Evolutionary conservation across 2,113 vertebrate species (phyloP), one percentile per base, ranked within the genome.

Genomic region (Mesocricetus auratus): DNA sequence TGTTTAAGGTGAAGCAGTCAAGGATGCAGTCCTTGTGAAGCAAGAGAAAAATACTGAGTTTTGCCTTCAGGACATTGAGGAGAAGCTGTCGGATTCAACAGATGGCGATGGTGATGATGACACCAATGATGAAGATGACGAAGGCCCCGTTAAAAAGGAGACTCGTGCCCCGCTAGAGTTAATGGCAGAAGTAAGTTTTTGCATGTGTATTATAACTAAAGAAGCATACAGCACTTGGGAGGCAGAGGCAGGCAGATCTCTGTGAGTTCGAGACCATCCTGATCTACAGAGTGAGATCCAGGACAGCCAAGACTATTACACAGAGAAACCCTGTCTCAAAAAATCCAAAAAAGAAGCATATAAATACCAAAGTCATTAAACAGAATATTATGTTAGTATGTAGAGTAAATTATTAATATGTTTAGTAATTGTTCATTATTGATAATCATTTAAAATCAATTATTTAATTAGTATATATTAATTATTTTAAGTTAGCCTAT

Each of bases 121-220:
- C 71, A 86, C 50, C 24, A 89, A 94, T 73, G 97, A 96, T 58
- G 91, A 97, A 85, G 88, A 91, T 56, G 95, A 94, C 66, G 95
- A 98, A 95, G 96, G 96, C 31, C 81, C 69, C 39, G 4, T 90
- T 78, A 93, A 24, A 68, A 95, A 91, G n/a, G 33, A 45, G 53
- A 96, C 31, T 53, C 97, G n/a, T 58, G 98, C 98, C 93, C 98
- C 99, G 15, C 89, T 98, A 90, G 98, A 98, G 93, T 96, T 99
- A 88, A 97, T 99, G 96, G 98, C 98, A 74, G 97, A 99, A 98
- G 98, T 99, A 97, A 98, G 94, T 73, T 96, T 64, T 86, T 89
- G 47, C 53, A n/a, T 89, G 33, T 86, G 1, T 10, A 22, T 82
- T 93, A 13, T 93, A 78, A 91, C 82, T 89, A 62, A 64, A 83